Evolutionary conservation across 2,888 invertebrate species (phyloP).

Genomic region (Chelonus formosanus): DNA sequence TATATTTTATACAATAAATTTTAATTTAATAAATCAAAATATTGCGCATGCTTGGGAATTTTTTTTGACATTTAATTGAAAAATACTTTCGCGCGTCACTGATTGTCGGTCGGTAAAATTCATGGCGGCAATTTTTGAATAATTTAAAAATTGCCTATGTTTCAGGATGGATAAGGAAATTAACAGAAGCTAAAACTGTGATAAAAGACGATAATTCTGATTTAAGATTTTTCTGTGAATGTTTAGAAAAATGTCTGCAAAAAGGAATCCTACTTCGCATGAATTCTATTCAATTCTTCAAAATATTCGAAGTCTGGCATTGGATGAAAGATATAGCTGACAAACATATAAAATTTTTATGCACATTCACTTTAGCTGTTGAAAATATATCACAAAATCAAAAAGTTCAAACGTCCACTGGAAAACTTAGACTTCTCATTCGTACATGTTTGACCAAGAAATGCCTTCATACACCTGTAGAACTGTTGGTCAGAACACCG

Average conservation of each 20-base stretch:
- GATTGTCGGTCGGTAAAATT: no score
- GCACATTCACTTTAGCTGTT: constrained; percentile 64
- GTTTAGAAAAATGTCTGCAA: constrained; percentile 69
- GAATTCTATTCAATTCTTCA: constrained; percentile 63
- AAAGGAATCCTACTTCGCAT: constrained; percentile 67
- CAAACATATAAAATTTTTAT: constrained; percentile 54
- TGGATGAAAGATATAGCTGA: constrained; percentile 68
- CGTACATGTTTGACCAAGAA: constrained; percentile 67
- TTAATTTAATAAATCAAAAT: no score
- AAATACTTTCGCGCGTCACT: no score
- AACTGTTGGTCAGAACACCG: constrained; percentile 63
- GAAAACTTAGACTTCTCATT: constrained; percentile 67
- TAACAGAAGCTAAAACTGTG: constrained; percentile 59
- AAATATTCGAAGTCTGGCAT: constrained; percentile 66
- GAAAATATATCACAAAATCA: constrained; percentile 64
- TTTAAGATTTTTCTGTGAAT: constrained; percentile 67
- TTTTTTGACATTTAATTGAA: no score
- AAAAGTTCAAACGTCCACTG: constrained; percentile 64
- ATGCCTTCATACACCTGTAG: constrained; percentile 68
- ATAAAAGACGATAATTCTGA: constrained; percentile 67
- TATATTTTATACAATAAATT: no score
- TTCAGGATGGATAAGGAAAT: constrained; percentile 63
- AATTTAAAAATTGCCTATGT: background rate
- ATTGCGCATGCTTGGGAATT: no score
- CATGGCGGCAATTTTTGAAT: no score